Evolutionary conservation across 2,113 vertebrate species (phyloP), one percentile per base, ranked within the genome.

Genomic region (Bufo gargarizans): DNA sequence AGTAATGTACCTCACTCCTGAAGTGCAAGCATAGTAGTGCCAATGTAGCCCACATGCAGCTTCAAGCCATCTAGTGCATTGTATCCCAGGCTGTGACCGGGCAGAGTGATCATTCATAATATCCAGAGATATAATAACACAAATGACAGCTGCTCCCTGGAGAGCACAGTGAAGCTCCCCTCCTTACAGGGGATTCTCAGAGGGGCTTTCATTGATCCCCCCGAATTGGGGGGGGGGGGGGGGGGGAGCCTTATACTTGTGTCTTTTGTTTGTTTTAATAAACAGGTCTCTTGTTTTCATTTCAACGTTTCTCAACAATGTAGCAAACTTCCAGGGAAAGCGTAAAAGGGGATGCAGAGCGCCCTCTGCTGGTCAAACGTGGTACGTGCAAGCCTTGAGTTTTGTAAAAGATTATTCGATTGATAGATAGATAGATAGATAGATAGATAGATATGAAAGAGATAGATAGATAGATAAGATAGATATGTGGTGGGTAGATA

Each of bases 201-300:
- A 16, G 16, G 43, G 55, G n/a, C n/a, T 43, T 11, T 0, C 55
- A 43, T 13, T 22, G 9, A 59, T 65, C 59, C 12, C 13, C 55
- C 9, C 8, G 9, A 47, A 11, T 5, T 33, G 63, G 12, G 56
- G 50, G 56, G 33, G 33, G 33, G 33, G 33, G 33, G 33, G 33
- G 1, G 33, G 1, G 33, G 1, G 33, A 33, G 33, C 33, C 33
- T 33, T 65, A 4, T 53, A 6, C 49, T 67, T 47, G 69, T 63
- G 53, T n/a, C 45, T 81, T 71, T 81, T 81, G 33, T 87, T 87
- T 87, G 49, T 82, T 87, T 81, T 87, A 81, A 82, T 69, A 86
- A 86, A 69, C 61, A 86, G 20, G 72, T 49, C 22, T 55, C 63
- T 72, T 74, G 78, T 67, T 82, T 88, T 69, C 72, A 50, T 47